Evolutionary conservation across 2,888 invertebrate species (phyloP).

Genomic region (Drosophila pegasa): DNA sequence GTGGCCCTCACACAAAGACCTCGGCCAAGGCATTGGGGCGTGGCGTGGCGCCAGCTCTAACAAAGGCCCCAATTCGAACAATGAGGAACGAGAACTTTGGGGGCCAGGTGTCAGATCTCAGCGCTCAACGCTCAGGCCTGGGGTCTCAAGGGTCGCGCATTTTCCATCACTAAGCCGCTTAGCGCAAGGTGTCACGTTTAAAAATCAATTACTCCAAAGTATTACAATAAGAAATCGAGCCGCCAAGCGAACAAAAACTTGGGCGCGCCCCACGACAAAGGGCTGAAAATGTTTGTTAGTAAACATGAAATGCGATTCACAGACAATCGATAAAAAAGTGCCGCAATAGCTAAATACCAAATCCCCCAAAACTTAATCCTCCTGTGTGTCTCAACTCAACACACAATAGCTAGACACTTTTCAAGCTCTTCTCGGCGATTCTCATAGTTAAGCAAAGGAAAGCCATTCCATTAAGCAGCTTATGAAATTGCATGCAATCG

Average conservation of each 20-base stretch:
- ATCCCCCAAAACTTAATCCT: background rate
- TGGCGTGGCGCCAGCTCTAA: constrained; percentile 16
- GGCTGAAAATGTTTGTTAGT: constrained; percentile 37
- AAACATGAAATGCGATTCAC: constrained; percentile 41
- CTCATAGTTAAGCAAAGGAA: background rate
- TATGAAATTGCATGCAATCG: constrained; percentile 1
- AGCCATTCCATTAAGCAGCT: background rate
- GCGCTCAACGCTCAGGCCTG: background rate
- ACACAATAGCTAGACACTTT: background rate
- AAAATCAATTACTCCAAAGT: constrained; percentile 75
- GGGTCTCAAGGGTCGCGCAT: constrained; percentile 50
- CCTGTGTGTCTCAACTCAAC: background rate
- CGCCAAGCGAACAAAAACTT: constrained; percentile 15
- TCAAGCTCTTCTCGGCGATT: constrained; percentile 7
- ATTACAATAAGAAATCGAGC: constrained; percentile 53
- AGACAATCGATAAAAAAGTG: constrained; percentile 44
- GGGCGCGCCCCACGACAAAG: constrained; percentile 26
- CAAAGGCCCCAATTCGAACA: constrained; percentile 39
- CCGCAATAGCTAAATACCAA: constrained; percentile 11
- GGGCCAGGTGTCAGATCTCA: background rate
- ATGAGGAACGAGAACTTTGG: constrained; percentile 6
- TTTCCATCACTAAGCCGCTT: constrained; percentile 67
- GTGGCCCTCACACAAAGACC: constrained; percentile 20
- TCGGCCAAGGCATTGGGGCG: constrained; percentile 6
- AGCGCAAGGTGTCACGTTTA: constrained; percentile 77